Evolutionary conservation across 2,888 invertebrate species (phyloP).

Genomic region (Therioaphis trifolii): DNA sequence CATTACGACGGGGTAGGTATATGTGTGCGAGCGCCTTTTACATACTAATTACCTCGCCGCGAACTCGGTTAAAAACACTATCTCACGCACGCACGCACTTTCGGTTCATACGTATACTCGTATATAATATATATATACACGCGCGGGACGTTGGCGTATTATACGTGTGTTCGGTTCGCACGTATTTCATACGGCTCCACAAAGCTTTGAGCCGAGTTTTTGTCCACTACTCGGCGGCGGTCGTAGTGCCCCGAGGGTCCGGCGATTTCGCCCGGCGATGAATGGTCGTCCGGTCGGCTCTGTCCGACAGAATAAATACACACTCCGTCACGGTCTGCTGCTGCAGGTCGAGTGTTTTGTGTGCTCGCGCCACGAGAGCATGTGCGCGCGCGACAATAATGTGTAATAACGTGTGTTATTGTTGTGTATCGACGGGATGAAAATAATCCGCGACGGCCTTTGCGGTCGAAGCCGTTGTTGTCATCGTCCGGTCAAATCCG

Average conservation of each 20-base stretch:
- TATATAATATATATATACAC: too few species aligned
- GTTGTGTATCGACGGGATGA: neutral
- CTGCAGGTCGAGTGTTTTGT: neutral
- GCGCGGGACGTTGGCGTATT: too few species aligned
- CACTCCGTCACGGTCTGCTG: neutral
- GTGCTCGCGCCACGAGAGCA: too few species aligned
- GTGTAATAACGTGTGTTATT: neutral
- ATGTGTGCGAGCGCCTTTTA: constrained; percentile 24
- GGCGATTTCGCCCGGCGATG: neutral
- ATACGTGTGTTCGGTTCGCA: too few species aligned
- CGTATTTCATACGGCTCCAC: too few species aligned
- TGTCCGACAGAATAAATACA: neutral
- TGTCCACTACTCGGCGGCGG: too few species aligned
- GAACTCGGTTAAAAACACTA: constrained; percentile 15
- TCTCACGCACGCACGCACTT: neutral
- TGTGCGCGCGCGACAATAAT: neutral
- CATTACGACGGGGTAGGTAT: neutral
- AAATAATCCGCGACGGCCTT: constrained; percentile 36
- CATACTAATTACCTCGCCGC: constrained; percentile 44
- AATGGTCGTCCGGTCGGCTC: neutral
- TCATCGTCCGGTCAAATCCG: neutral
- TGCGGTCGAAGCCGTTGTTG: neutral
- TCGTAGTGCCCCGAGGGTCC: too few species aligned
- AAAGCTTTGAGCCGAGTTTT: too few species aligned
- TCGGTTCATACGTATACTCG: too few species aligned